Conservation (phyloP, 23 tunicate genomes). For the Trididemnum miniatum region DNA sequence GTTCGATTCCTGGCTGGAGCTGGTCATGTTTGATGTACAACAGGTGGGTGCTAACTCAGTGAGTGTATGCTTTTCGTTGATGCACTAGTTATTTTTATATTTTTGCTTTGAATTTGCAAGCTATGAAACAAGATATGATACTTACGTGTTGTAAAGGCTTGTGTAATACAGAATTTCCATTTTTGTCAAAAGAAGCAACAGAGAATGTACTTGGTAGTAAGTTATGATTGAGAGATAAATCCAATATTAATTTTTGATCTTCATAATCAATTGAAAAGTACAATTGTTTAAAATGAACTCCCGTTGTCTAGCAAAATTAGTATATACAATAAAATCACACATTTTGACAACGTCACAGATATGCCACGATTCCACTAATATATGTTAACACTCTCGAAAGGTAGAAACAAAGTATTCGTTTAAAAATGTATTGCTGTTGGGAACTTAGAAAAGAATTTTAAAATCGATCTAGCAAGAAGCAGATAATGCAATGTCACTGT, state of each 20-base stretch:
- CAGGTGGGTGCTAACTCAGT: too few species aligned
- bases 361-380: too few species aligned
- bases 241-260: background rate
- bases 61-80: too few species aligned
- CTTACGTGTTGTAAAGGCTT: constrained; percentile 11
- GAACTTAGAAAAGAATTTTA: too few species aligned
- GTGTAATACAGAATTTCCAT: background rate
- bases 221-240: background rate
- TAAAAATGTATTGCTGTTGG: too few species aligned
- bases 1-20: background rate
- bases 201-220: background rate
- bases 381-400: too few species aligned
- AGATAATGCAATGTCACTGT: too few species aligned
- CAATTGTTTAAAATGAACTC: background rate
- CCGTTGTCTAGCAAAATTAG: background rate
- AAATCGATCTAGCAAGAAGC: too few species aligned
- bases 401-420: too few species aligned
- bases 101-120: too few species aligned
- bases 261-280: background rate
- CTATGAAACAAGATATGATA: background rate
- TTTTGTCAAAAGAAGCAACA: background rate
- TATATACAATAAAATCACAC: too few species aligned
- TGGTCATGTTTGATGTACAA: background rate
- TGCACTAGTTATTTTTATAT: background rate
- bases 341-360: too few species aligned